phyloP scores from a whole-genome alignment of 2,888 invertebrate genomes.

The Apodemia duryi region DNA sequence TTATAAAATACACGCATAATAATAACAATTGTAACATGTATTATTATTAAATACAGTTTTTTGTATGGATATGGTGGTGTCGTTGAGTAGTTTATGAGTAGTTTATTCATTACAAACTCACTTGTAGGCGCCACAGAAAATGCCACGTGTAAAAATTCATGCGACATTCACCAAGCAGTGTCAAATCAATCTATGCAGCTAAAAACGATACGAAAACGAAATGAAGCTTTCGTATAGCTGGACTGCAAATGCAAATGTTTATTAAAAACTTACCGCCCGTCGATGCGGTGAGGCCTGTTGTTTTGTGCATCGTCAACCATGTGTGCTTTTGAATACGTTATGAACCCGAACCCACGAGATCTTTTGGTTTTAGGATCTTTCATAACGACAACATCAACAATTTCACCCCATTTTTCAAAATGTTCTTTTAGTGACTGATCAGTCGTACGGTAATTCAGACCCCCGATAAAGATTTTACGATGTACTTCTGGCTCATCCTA shows the following conservation, averaged over 20 bases:
- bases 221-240: constrained; percentile 60
- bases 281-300: constrained; percentile 93
- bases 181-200: constrained; percentile 58
- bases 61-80: no score
- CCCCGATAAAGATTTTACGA: constrained; percentile 96
- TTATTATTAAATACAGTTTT: no score
- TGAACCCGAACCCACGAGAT: constrained; percentile 98
- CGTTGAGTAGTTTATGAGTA: no score
- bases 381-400: constrained; percentile 98
- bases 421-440: constrained; percentile 96
- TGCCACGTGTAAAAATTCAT: constrained; percentile 55
- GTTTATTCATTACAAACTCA: not conserved
- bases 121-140: constrained; percentile 69
- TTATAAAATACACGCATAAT: no score
- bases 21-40: no score
- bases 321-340: constrained; percentile 95
- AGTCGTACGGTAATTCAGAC: constrained; percentile 95
- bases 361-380: constrained; percentile 96
- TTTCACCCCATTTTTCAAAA: constrained; percentile 98
- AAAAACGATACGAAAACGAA: constrained; percentile 67
- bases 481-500: constrained; percentile 89
- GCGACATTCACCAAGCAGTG: constrained; percentile 70
- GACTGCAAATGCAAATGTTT: constrained; percentile 48
- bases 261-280: constrained; percentile 82
- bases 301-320: constrained; percentile 98